Evolutionary conservation across 2,888 invertebrate species (phyloP), one percentile per base, ranked within the genome.

Genomic region (Frankliniella fusca): DNA sequence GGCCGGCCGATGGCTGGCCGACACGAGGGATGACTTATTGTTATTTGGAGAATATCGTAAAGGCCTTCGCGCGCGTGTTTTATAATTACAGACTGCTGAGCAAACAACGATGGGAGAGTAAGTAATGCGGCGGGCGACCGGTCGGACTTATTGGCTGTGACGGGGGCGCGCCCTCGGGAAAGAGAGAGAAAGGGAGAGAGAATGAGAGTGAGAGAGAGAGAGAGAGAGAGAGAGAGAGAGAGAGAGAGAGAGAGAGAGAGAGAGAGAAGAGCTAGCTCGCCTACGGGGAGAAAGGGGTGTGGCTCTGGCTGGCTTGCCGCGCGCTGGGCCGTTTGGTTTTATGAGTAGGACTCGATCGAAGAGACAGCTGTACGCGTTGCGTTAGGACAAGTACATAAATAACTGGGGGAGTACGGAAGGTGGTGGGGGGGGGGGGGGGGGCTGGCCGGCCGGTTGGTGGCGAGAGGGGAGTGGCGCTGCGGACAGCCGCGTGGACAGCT

Each of bases 21-120:
- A 38, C 38, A 38, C 38, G 38, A 38, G 38, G 5, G 38, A 70
- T 70, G 23, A 70, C 70, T 70, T 70, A 70, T 70, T 70, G 70
- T 23, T 23, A 38, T 38, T 38, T 38, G 38, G 38, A 38, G 38
- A 38, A 38, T 38, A 38, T 38, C 38, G 38, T 38, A 38, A 38
- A 38, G 38, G 38, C 38, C 70, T 11, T 70, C 23, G 23, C 70
- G n/a, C 65, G 10, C 70, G 70, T 54, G 15, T 54, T 54, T 54
- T 70, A n/a, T 70, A 70, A 70, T 70, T 70, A 70, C 70, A 23
- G n/a, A 70, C 23, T 23, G 23, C 23, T 23, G 70, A 70, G 70
- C 70, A 70, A 70, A 70, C 70, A 70, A n/a, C 70, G 70, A 61
- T 61, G 61, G 61, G 61, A 61, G 18, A 61, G 61, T 61, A 61